Base-by-base conservation (phyloP, 2,113 vertebrate genomes). In the Paracanthobrama guichenoti region DNA sequence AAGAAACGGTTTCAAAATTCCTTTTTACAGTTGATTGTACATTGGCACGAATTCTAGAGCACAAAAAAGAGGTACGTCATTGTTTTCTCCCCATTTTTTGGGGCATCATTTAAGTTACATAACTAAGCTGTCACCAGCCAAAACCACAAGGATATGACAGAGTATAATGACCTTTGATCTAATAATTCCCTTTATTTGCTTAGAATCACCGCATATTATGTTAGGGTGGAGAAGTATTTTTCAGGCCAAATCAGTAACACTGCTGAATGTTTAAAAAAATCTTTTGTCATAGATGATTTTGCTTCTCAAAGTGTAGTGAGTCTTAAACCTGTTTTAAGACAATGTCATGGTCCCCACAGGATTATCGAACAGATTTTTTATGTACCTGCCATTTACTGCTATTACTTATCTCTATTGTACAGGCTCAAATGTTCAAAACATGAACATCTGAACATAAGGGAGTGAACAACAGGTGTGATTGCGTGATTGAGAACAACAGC, bases 401-500 rank as follows among this genome's bases (percentile, higher is more conserved):
- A 48, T 73, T 73, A 46, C 69, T 24, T 26, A 31, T 75, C 46
- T 75, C 73, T 31, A 53, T 75, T 75, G 73, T 75, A 10, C 26
- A 62, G 6, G n/a, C 77, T 26, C 1, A 2, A 79, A 26, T 60
- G 57, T 79, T 60, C 22, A 60, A 12, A 75, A 50, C 8, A 18
- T 31, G 24, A 18, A 53, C 16, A 3, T 75, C 73, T 31, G 77
- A 79, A 60, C 55, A 60, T 22, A 28, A 81, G 46, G 62, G 22
- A 67, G 82, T 71, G 64, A 72, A 20, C 39, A 28, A 79, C 26
- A 72, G 69, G 50, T 22, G 39, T 73, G 60, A 64, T 84, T 72
- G 78, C 60, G 81, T 82, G 86, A 81, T 87, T 79, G n/a, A 81
- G 82, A 79, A 87, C 84, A 82, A 78, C 67, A 79, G 55, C 86